Base-by-base conservation (phyloP, 2,113 vertebrate genomes). In the Dasyornis broadbenti region DNA sequence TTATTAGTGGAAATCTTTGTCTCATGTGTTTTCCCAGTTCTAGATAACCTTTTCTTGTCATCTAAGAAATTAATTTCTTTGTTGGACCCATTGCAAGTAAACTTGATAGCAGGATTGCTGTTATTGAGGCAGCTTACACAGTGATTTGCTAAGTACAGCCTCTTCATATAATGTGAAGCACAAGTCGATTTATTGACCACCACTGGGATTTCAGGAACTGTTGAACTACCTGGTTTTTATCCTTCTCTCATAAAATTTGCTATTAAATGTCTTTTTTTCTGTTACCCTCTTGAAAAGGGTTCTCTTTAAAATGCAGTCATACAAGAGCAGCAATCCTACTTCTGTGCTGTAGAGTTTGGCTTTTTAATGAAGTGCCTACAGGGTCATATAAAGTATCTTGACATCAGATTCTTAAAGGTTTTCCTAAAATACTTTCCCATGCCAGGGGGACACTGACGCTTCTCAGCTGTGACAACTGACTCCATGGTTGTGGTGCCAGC, bases 41-140 rank as follows among this genome's bases (percentile, higher is more conserved):
- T 94, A 94, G 97, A 96, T 98, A 97, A 97, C 97, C 96, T 97
- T 97, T 97, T 90, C 96, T 95, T 97, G 96, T 97, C 95, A 95
- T 98, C 97, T 92, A 95, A 97, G 96, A 98, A 97, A 98, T 98
- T 98, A 98, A 98, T 98, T 97, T 98, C 97, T 98, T 98, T 97
- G 96, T 97, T 97, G 97, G 96, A 97, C 97, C 97, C 97, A 95
- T 94, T 98, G 97, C 95, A 97, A 95, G 96, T 97, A 97, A 98
- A 98, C 97, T 94, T 97, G 96, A 97, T 97, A 97, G 96, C 97
- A 96, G 93, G 93, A 97, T 94, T 97, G 95, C 96, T 98, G 97
- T 98, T 98, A 97, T 96, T 98, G 97, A 97, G 94, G 92, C 93
- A 96, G 94, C 96, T 97, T 97, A 97, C 98, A 98, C 94, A 97